A percentile compares a stretch with the other conserved stretches of the same genome.
Conservation (phyloP, 2,113 vertebrate genomes). For the Ceyx margarethae region DNA sequence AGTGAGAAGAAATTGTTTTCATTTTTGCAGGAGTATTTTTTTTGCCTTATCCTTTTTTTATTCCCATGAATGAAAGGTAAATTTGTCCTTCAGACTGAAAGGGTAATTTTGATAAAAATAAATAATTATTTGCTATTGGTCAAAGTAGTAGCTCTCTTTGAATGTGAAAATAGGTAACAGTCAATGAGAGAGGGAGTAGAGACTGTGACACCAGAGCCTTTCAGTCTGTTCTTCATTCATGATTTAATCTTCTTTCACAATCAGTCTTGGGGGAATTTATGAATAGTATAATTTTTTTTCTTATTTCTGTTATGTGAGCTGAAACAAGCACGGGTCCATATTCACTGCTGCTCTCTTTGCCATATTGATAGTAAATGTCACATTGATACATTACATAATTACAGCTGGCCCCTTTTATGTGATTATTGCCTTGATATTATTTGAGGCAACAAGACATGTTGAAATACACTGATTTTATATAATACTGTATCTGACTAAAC, state of each 20-base stretch:
- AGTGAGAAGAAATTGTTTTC: neutral
- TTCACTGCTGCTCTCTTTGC: neutral
- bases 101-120: neutral
- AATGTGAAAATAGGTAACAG: neutral
- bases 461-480: neutral
- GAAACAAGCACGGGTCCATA: neutral
- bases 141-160: neutral
- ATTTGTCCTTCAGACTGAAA: neutral
- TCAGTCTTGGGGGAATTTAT: conserved; percentile 5
- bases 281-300: neutral
- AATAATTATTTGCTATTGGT: neutral
- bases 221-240: conserved; percentile 45
- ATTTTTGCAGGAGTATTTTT: neutral
- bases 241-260: conserved; percentile 9
- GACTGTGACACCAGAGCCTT: neutral
- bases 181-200: neutral
- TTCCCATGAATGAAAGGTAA: neutral
- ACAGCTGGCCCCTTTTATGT: neutral
- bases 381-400: neutral
- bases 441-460: neutral
- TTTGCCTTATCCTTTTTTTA: neutral
- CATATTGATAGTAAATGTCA: conserved; percentile 10
- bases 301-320: conserved; percentile 2
- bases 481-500: neutral
- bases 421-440: neutral